These are phyloP conservation scores for Hymenopus coronatus DNA, from an alignment of 2,888 invertebrate species.

Conservation along the genomic window DNA sequence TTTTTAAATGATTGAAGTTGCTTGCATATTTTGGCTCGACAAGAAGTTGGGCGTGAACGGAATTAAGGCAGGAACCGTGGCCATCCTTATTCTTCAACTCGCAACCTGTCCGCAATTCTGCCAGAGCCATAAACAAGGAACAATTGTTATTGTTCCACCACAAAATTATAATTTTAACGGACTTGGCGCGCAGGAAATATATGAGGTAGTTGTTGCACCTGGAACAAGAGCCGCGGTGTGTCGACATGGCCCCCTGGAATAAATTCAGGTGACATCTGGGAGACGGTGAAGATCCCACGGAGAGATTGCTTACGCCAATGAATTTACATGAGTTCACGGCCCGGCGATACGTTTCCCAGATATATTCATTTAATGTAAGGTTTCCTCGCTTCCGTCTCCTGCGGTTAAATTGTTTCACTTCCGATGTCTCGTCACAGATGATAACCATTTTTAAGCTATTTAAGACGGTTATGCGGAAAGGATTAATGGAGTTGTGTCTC, in stretches of 20 bases:
- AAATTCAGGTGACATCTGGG: conserved; percentile 18
- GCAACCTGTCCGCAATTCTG: neutral
- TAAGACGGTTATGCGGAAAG: neutral
- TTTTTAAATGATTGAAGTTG: too few relatives aligned
- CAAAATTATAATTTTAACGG: neutral
- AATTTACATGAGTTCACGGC: conserved; percentile 16
- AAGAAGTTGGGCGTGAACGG: too few relatives aligned
- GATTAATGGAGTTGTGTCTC: neutral
- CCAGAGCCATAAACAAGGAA: neutral
- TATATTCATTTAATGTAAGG: conserved; percentile 12
- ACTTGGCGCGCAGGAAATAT: neutral
- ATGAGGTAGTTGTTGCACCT: neutral
- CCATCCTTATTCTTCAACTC: neutral
- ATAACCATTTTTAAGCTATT: neutral
- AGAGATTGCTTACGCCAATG: conserved; percentile 8
- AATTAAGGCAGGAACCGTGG: neutral
- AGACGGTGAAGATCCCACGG: neutral
- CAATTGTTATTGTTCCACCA: neutral
- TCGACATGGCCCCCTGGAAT: neutral
- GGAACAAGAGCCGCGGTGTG: neutral
- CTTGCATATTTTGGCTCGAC: too few relatives aligned
- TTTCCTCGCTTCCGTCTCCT: neutral
- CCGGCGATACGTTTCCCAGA: neutral
- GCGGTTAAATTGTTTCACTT: conserved; percentile 8
- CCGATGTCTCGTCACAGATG: neutral